phyloP scores from a whole-genome alignment of 2,797 vertebrate species.

The Poecilia velifera region DNA sequence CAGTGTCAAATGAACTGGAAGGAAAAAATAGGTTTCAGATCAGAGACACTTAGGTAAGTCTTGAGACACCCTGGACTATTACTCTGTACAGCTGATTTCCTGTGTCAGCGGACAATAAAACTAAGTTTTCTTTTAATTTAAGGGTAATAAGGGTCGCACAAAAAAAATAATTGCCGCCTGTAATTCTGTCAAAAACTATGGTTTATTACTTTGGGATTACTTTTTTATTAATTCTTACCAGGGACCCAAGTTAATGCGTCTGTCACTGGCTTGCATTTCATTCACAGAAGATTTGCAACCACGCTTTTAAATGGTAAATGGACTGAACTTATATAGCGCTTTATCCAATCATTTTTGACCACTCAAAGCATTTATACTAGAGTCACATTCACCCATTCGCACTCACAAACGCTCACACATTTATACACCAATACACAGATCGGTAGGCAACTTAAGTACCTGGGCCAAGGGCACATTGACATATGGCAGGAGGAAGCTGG shows the following conservation, averaged over 20 bases:
- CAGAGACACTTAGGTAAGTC: neutral
- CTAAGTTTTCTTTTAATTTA: neutral
- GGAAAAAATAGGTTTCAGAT: neutral
- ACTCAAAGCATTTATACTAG: no score
- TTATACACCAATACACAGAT: no score
- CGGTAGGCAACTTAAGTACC: no score
- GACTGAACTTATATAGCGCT: no score
- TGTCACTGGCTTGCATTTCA: slow-evolving; percentile 1
- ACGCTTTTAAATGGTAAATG: slow-evolving; percentile 5
- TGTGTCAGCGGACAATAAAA: neutral
- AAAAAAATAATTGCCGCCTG: neutral
- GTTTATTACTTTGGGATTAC: neutral
- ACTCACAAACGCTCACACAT: no score
- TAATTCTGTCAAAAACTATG: neutral
- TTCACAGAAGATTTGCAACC: slow-evolving; percentile 25
- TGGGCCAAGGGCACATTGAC: no score
- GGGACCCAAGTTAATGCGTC: neutral
- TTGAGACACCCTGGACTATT: neutral
- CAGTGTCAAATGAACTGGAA: neutral
- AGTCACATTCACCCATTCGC: no score
- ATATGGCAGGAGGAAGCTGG: no score
- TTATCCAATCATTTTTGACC: no score
- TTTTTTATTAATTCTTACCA: neutral
- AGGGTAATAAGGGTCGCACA: neutral
- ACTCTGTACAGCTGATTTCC: neutral